Base-by-base conservation (phyloP, 2,113 vertebrate genomes). In the Hemiscyllium ocellatum region DNA sequence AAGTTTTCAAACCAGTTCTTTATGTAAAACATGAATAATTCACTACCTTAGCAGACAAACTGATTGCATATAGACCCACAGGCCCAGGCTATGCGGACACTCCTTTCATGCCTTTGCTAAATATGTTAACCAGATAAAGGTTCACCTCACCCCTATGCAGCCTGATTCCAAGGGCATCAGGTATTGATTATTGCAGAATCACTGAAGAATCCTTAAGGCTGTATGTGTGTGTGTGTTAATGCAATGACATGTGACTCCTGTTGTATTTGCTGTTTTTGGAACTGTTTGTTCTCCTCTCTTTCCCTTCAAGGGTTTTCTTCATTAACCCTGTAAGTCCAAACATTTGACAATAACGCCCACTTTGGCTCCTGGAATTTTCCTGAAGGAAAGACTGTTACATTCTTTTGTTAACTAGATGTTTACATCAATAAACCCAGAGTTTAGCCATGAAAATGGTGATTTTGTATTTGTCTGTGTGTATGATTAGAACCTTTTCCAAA, bases 341-440 rank as follows among this genome's bases (percentile, higher is more conserved):
- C 80, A 42, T 83, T 83, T 83, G 42, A 83, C 80, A 83, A 83
- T 47, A 37, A 42, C 80, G 37, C 80, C 80, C 5, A 83, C 37
- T 47, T 83, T 83, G 80, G 80, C 80, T 83, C 37, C 80, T 83
- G 13, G 37, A 83, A 83, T 47, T 83, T 83, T 83, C 80, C 12
- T 37, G 47, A 83, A 83, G 80, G 80, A 83, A 83, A 83, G 80
- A 22, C 42, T 83, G 80, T 83, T 83, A 42, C 80, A 83, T 42
- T 83, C 80, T 83, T 83, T 83, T 83, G 80, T 83, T 83, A 83
- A 47, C 37, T 83, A 47, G 80, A 83, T 83, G 80, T 83, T 83
- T 83, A 42, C 80, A 47, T 37, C 5, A 83, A 42, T 83, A 83
- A 83, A 83, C 80, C 78, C 80, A 83, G 37, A 6, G 80, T 6